Evolutionary conservation across 2,113 vertebrate genomes (phyloP).

Genomic region (Paracanthobrama guichenoti): DNA sequence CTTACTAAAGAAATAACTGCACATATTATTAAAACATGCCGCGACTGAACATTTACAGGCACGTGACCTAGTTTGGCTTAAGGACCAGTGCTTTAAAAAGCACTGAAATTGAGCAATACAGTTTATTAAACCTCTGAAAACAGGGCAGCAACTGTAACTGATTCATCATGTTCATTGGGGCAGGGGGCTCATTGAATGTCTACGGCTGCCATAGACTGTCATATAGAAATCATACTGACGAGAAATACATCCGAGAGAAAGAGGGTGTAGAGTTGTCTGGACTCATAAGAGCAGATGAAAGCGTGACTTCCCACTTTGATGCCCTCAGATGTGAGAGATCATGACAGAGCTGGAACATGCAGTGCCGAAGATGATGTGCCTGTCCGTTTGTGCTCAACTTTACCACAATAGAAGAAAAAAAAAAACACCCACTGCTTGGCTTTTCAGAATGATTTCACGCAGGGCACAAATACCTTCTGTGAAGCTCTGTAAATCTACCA

Average conservation of each 20-base stretch:
- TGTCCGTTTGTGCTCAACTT: constrained; percentile 13
- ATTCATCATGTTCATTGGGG: background rate
- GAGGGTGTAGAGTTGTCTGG: constrained; percentile 26
- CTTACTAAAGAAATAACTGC: constrained; percentile 19
- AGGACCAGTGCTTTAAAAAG: background rate
- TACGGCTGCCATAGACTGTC: constrained; percentile 2
- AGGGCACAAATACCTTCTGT: constrained; percentile 59
- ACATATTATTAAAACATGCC: background rate
- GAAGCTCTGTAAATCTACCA: constrained; percentile 55
- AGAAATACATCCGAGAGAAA: constrained; percentile 18
- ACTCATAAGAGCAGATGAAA: constrained; percentile 51
- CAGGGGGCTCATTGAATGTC: background rate
- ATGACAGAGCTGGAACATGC: constrained; percentile 60
- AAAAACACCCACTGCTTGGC: constrained; percentile 46
- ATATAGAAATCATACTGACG: constrained; percentile 16
- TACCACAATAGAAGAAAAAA: background rate
- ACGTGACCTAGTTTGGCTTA: background rate
- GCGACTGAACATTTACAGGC: background rate
- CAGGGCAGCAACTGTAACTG: background rate
- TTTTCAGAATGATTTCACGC: constrained; percentile 65
- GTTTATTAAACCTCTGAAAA: background rate
- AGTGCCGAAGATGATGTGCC: constrained; percentile 59
- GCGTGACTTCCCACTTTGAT: constrained; percentile 64
- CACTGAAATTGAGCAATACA: background rate
- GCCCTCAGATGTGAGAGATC: constrained; percentile 66